Conservation (phyloP, 1,140 invertebrate genomes). For the Agrypnia vestita region DNA sequence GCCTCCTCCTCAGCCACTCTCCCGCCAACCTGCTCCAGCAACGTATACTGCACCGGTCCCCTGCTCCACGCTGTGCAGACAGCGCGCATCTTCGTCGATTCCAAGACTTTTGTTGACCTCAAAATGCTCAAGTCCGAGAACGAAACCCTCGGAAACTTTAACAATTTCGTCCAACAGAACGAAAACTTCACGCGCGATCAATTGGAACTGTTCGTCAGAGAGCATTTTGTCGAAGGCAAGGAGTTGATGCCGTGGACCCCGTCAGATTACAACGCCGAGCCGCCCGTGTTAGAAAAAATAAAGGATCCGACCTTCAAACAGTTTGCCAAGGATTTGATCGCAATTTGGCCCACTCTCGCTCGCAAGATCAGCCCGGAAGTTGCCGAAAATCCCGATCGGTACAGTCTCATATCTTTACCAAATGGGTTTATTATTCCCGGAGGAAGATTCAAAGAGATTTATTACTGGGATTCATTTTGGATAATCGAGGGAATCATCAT, state of each 20-base stretch:
- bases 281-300: slow-evolving; percentile 77
- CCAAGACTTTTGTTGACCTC: slow-evolving; percentile 93
- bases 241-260: slow-evolving; percentile 76
- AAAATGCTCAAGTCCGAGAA: slow-evolving; percentile 79
- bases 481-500: slow-evolving; percentile 85
- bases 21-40: slow-evolving; percentile 71
- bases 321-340: slow-evolving; percentile 76
- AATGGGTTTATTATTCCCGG: slow-evolving; percentile 91
- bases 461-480: slow-evolving; percentile 95
- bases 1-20: slow-evolving; percentile 61
- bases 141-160: slow-evolving; percentile 77
- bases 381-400: slow-evolving; percentile 74
- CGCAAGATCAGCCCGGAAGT: slow-evolving; percentile 80
- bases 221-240: slow-evolving; percentile 70
- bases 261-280: slow-evolving; percentile 78
- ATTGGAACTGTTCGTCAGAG: slow-evolving; percentile 75
- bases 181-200: slow-evolving; percentile 73
- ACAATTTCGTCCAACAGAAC: slow-evolving; percentile 77
- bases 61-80: slow-evolving; percentile 85
- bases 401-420: slow-evolving; percentile 84
- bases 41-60: slow-evolving; percentile 85
- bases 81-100: slow-evolving; percentile 83
- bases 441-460: slow-evolving; percentile 89
- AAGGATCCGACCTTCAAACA: slow-evolving; percentile 75
- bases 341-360: slow-evolving; percentile 83